Conservation (phyloP, 2,113 vertebrate species). For the Bubo scandiacus region DNA sequence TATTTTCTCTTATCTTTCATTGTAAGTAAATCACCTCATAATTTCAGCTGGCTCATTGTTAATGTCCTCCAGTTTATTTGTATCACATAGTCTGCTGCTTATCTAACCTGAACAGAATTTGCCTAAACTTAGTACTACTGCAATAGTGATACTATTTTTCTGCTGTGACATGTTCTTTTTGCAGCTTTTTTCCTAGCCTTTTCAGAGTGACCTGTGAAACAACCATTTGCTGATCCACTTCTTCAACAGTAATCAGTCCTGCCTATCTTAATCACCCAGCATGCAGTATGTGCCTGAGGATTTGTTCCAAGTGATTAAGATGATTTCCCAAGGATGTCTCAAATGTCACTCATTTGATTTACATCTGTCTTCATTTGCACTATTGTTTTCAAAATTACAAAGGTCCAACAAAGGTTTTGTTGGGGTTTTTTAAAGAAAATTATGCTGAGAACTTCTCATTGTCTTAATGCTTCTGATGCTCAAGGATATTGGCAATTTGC, state of each 20-base stretch:
- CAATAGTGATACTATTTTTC: background rate
- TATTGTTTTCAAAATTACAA: background rate
- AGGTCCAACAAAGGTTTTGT: background rate
- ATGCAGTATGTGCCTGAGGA: background rate
- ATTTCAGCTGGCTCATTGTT: background rate
- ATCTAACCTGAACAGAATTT: background rate
- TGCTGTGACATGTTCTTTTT: background rate
- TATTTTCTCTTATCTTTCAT: background rate
- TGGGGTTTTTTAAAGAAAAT: background rate
- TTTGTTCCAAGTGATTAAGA: slow-evolving; percentile 3
- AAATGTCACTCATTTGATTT: background rate
- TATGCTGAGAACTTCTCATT: background rate
- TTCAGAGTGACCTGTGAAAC: background rate
- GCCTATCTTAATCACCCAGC: background rate
- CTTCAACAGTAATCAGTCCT: background rate
- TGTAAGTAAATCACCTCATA: background rate
- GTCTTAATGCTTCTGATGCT: background rate
- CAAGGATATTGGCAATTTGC: background rate
- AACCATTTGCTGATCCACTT: background rate
- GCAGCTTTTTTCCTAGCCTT: background rate
- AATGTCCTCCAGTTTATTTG: background rate
- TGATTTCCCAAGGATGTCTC: background rate
- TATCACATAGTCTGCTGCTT: background rate
- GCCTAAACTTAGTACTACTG: background rate
- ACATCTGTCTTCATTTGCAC: background rate